Evolutionary conservation across 2,888 invertebrate genomes (phyloP), one percentile per base, ranked within the genome.

Genomic region (Ceraclea dissimilis): DNA sequence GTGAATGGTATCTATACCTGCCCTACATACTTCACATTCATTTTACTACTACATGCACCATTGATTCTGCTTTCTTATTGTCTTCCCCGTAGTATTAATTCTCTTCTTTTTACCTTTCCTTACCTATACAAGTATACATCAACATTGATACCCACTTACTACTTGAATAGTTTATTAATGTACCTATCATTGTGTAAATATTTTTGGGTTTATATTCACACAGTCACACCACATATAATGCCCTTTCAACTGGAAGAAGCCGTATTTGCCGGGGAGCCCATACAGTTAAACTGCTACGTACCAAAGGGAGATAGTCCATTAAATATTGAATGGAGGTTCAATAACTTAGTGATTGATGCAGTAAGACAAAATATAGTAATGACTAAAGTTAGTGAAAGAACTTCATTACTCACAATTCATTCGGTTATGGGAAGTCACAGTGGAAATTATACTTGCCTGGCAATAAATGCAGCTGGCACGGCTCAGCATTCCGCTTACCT

Each of bases 371-470:
- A 71, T 62, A 75, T 71, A 10, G 39, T 47, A 10, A 56, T 51
- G 17, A 74, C 83, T 66, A 79, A 79, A 64, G 74, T 83, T 63
- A 84, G 82, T 62, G 83, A 81, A 68, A 81, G 84, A 52, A 83
- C 84, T 54, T 84, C 83, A 63, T 80, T 84, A 61, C 74, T 88
- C 60, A 84, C 81, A 67, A 85, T 88, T 65, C 83, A 83, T 60
- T 78, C 78, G 54, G 85, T 84, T 47, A 78, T 80, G 67, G 84
- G 81, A 50, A 74, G 78, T 21, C 86, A 89, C 69, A 83, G 85
- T 64, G 90, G 89, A 63, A 86, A 86, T 71, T 90, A 88, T 68
- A 86, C 86, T 11, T 90, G 90, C 68, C 79, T 80, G 60, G 90
- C 87, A 16, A 76, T 78, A 59, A 88, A 88, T 75, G 73, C 74